These are phyloP conservation scores for Autographa pulchrina DNA, from an alignment of 2,888 invertebrate species.

Conservation along the genomic window DNA sequence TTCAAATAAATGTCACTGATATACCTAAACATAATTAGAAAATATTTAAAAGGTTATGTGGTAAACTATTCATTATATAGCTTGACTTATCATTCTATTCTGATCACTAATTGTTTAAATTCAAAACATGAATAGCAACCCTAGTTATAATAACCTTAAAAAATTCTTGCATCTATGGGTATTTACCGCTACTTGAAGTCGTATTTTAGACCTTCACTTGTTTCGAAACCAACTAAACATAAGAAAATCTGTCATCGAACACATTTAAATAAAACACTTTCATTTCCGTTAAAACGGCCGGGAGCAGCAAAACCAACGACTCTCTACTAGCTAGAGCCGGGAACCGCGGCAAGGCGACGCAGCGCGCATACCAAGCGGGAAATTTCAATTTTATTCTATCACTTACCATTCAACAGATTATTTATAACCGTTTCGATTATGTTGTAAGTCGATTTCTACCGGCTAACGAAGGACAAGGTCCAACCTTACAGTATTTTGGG, in stretches of 20 bases:
- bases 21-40: background rate
- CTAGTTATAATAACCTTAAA: background rate
- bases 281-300: slow-evolving; percentile 71
- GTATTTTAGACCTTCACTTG: background rate
- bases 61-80: no score
- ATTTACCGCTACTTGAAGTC: no score
- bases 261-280: slow-evolving; percentile 60
- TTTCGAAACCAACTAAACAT: background rate
- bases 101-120: background rate
- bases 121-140: background rate
- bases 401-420: slow-evolving; percentile 58
- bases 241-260: background rate
- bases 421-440: slow-evolving; percentile 49
- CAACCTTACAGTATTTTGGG: background rate
- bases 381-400: slow-evolving; percentile 65
- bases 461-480: slow-evolving; percentile 19
- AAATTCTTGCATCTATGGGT: no score
- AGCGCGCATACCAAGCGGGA: slow-evolving; percentile 76
- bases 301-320: slow-evolving; percentile 78
- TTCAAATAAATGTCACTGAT: background rate
- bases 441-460: slow-evolving; percentile 51
- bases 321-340: slow-evolving; percentile 75
- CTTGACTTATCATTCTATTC: no score
- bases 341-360: slow-evolving; percentile 66
- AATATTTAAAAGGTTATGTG: no score